A percentile compares a stretch with the other conserved stretches of the same genome.
Evolutionary conservation across 2,797 vertebrate genomes (phyloP).

Genomic region (Acropternis orthonyx): DNA sequence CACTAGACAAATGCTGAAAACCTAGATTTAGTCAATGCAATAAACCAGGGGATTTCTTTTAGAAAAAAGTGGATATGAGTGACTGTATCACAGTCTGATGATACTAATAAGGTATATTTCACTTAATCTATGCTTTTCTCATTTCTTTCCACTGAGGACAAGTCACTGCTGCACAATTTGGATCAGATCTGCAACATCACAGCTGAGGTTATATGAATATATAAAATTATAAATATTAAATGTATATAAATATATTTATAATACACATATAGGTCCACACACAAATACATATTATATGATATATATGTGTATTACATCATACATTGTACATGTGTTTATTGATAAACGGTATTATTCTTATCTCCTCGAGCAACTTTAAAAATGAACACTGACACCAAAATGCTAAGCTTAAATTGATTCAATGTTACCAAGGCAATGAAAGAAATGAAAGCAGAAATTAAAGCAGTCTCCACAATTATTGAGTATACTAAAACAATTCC

Average conservation of each 20-base stretch:
- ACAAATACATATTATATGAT: background rate
- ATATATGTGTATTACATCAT: background rate
- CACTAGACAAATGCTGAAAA: background rate
- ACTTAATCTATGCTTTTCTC: background rate
- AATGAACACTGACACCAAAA: background rate
- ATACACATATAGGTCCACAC: background rate
- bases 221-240: background rate
- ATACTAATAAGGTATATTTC: background rate
- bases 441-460: background rate
- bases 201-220: background rate
- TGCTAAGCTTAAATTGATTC: background rate
- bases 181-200: background rate
- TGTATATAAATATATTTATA: background rate
- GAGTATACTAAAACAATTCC: background rate
- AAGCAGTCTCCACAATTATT: background rate
- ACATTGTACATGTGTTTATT: background rate
- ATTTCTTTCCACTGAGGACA: background rate
- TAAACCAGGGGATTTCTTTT: background rate
- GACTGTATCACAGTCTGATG: background rate
- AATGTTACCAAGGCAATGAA: background rate
- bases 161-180: background rate
- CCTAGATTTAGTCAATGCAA: background rate
- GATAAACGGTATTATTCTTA: background rate
- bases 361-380: background rate
- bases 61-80: background rate